A percentile compares a stretch with the other conserved stretches of the same genome.
Conservation (phyloP, 2,113 vertebrate genomes). For the Cryptomyrus ogoouensis region DNA sequence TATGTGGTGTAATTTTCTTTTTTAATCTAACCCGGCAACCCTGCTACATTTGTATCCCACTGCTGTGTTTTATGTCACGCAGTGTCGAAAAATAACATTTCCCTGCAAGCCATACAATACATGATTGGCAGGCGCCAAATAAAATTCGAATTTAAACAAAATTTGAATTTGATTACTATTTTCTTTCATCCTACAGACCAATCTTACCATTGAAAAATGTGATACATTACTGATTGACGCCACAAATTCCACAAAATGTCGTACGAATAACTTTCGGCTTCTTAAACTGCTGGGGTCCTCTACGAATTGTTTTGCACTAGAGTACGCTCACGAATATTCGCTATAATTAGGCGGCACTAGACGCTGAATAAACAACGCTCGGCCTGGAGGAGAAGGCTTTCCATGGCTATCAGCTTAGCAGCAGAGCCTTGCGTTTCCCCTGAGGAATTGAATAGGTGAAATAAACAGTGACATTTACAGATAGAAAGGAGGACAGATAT, state of each 20-base stretch:
- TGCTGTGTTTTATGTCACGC: too few relatives aligned
- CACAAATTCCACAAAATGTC: not conserved
- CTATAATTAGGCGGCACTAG: not conserved
- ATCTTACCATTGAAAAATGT: not conserved
- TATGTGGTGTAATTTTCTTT: too few relatives aligned
- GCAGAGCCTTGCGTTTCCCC: not conserved
- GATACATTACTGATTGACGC: not conserved
- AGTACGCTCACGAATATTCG: not conserved
- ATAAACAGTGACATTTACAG: not conserved
- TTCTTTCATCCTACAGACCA: not conserved
- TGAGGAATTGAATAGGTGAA: not conserved
- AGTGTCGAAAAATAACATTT: too few relatives aligned
- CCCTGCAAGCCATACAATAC: too few relatives aligned
- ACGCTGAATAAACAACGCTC: not conserved
- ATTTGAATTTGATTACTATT: not conserved
- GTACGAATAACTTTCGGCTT: not conserved
- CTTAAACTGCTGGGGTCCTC: not conserved
- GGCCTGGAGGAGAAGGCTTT: not conserved
- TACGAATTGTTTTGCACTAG: not conserved
- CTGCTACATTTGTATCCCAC: too few relatives aligned
- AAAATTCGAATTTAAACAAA: too few relatives aligned
- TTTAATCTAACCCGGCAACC: too few relatives aligned
- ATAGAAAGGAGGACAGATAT: not conserved
- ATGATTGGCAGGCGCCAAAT: too few relatives aligned
- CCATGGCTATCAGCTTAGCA: not conserved